These are phyloP conservation scores for Rhingia rostrata DNA, from an alignment of 2,888 invertebrate genomes.

Conservation along the genomic window DNA sequence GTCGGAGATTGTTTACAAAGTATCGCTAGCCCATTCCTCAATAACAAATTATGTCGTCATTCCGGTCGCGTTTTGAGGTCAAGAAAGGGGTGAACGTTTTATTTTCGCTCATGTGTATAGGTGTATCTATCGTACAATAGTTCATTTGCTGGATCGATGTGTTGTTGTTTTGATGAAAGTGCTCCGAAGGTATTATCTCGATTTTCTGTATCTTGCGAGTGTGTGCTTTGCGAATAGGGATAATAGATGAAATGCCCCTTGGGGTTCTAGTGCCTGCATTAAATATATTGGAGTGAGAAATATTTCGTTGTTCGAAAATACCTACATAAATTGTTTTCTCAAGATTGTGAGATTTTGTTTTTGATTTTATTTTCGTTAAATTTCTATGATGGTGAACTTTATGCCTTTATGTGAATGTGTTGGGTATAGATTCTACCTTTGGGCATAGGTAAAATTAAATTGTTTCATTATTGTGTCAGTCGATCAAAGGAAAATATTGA, in stretches of 20 bases:
- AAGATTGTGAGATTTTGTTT: constrained; percentile 25
- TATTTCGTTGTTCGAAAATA: constrained; percentile 47
- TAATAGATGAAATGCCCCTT: constrained; percentile 19
- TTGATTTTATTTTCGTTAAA: constrained; percentile 18
- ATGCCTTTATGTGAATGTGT: constrained; percentile 9
- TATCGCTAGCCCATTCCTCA: neutral
- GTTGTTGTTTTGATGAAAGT: constrained; percentile 16
- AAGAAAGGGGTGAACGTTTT: constrained; percentile 40
- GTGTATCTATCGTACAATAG: too few species aligned
- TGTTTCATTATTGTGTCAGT: constrained; percentile 21
- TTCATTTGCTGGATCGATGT: too few species aligned
- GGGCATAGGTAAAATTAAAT: constrained; percentile 28
- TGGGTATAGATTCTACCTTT: constrained; percentile 32
- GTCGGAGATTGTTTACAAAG: constrained; percentile 7
- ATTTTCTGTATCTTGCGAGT: constrained; percentile 34
- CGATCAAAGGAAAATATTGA: constrained; percentile 32
- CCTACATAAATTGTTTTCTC: constrained; percentile 50
- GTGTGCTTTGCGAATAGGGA: constrained; percentile 24
- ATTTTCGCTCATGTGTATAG: neutral
- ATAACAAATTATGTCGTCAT: constrained; percentile 40
- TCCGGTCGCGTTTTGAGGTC: constrained; percentile 49
- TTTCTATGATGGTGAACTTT: neutral
- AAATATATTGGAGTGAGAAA: constrained; percentile 7
- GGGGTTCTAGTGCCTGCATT: constrained; percentile 18
- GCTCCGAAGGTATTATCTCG: constrained; percentile 39